phyloP scores from a whole-genome alignment of 35 echinoderm and acorn worm species.

The Nesometra sesokonis region DNA sequence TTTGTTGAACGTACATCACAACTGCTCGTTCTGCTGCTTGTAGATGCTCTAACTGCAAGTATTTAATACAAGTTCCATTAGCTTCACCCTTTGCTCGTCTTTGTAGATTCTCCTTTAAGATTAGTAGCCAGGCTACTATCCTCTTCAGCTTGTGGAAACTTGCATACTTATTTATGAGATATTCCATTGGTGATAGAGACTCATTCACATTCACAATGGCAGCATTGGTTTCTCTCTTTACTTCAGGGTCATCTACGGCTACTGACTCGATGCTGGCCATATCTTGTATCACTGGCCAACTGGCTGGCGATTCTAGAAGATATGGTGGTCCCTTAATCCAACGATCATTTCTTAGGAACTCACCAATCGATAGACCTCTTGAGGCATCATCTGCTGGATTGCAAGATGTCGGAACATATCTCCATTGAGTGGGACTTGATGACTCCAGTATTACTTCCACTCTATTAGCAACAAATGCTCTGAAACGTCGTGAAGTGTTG shows the following conservation, averaged over 20 bases:
- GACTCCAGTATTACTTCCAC: constrained; percentile 12
- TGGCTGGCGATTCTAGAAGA: neutral
- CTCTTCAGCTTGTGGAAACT: neutral
- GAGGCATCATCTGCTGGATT: constrained; percentile 14
- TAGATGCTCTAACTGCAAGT: no score
- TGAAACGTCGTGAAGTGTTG: constrained; percentile 21
- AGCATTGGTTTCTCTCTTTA: neutral
- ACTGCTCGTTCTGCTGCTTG: constrained; percentile 13
- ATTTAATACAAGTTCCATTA: no score
- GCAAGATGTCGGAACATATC: constrained; percentile 3
- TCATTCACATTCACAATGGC: neutral
- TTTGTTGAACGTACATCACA: constrained; percentile 20
- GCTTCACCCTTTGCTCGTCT: neutral
- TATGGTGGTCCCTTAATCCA: neutral
- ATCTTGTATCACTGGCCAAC: neutral
- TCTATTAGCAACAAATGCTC: constrained; percentile 42
- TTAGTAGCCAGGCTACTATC: neutral
- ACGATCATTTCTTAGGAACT: neutral
- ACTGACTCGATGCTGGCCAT: neutral
- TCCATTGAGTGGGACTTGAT: constrained; percentile 16
- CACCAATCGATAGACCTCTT: neutral
- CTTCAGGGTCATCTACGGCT: neutral
- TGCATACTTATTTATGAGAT: neutral
- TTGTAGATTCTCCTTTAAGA: neutral
- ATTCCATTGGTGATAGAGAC: neutral